Evolutionary conservation across 2,797 vertebrate species (phyloP).

Genomic region (Lutjanus argentimaculatus): DNA sequence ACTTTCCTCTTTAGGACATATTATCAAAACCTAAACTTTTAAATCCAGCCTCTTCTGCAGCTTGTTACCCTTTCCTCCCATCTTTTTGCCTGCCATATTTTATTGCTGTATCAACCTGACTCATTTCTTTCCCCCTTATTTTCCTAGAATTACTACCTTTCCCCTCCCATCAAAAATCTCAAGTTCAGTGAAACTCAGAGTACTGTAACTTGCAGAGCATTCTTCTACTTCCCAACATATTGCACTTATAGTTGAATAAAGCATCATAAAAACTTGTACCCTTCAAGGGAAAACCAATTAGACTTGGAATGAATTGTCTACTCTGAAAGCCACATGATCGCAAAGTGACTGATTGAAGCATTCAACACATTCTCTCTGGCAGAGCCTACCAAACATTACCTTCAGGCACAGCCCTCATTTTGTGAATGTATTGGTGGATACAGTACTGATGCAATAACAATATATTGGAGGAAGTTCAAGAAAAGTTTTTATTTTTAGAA

Average conservation of each 20-base stretch:
- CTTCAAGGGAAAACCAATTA: constrained; percentile 26
- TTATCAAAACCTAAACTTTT: not conserved
- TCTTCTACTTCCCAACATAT: not conserved
- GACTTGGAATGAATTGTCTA: constrained; percentile 7
- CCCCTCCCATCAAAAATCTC: not conserved
- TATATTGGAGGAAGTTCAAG: not conserved
- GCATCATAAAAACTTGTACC: not conserved
- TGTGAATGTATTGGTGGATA: not conserved
- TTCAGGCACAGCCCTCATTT: not conserved
- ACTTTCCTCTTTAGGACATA: not conserved
- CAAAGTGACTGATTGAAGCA: constrained; percentile 19
- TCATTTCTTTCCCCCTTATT: not conserved
- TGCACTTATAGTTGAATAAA: constrained; percentile 2
- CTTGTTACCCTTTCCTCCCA: not conserved
- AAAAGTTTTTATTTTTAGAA: no score
- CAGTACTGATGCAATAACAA: not conserved
- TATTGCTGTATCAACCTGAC: no score
- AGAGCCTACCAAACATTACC: not conserved
- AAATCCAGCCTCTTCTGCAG: not conserved
- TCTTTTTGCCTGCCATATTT: not conserved
- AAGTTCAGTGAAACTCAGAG: not conserved
- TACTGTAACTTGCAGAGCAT: constrained; percentile 12
- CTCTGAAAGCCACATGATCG: constrained; percentile 21
- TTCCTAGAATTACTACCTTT: not conserved
- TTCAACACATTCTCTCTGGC: not conserved